Evolutionary conservation across 2,113 vertebrate genomes (phyloP).

Genomic region (Geothlypis trichas): DNA sequence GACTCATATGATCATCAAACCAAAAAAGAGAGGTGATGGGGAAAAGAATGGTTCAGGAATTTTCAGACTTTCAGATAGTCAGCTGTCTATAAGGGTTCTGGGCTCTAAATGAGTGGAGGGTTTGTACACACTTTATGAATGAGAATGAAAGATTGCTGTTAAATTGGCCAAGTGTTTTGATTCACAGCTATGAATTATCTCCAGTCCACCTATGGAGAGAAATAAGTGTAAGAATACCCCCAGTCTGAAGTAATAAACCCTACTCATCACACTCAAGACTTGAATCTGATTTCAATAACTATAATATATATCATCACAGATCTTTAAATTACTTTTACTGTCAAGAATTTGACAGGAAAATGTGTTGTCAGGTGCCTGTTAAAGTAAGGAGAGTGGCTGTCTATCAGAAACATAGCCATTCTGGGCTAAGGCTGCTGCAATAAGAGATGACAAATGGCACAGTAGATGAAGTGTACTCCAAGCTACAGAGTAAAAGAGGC

Average conservation of each 20-base stretch:
- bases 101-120: background rate
- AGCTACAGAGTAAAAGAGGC: background rate
- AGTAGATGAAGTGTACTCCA: background rate
- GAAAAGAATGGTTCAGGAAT: background rate
- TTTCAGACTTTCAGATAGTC: background rate
- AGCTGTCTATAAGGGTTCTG: background rate
- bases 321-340: constrained; percentile 1
- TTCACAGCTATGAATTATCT: background rate
- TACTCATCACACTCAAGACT: background rate
- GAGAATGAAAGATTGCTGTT: background rate
- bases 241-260: background rate
- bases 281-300: background rate
- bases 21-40: background rate
- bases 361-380: background rate
- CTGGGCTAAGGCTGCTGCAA: background rate
- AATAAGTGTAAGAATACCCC: background rate
- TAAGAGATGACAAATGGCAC: background rate
- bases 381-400: background rate
- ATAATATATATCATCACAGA: background rate
- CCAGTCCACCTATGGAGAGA: background rate
- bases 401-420: background rate
- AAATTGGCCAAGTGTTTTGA: background rate
- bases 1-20: background rate
- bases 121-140: background rate
- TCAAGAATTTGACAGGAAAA: background rate